Percentiles rank a stretch among this genome's conserved stretches.
These are phyloP conservation scores for Cyanistes caeruleus DNA, from an alignment of 2,113 vertebrate genomes.

Conservation along the genomic window DNA sequence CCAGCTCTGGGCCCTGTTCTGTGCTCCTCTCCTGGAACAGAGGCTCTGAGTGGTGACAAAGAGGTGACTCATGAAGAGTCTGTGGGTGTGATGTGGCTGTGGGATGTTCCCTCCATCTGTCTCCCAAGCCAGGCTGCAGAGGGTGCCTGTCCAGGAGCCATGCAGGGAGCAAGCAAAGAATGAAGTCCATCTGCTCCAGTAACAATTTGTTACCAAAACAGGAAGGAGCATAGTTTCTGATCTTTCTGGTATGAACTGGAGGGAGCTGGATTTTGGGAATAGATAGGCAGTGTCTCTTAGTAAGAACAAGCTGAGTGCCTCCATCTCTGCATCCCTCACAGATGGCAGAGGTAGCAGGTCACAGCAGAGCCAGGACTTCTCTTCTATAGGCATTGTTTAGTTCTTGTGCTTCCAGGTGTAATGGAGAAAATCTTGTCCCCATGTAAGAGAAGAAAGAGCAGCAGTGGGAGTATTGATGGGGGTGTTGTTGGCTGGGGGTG, in stretches of 20 bases:
- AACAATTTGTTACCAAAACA: not conserved
- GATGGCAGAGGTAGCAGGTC: not conserved
- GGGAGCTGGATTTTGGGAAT: not conserved
- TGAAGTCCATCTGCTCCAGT: not conserved
- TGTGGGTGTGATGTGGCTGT: conserved; percentile 36
- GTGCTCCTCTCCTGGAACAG: not conserved
- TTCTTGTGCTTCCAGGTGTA: not conserved
- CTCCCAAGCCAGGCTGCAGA: not conserved
- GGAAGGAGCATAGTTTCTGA: not conserved
- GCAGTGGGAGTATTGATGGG: not conserved
- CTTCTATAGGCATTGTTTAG: not conserved
- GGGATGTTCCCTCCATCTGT: conserved; percentile 46
- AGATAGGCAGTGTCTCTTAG: not conserved
- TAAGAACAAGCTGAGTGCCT: not conserved
- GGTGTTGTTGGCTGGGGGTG: not conserved
- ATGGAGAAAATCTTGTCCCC: not conserved
- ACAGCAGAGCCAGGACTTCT: not conserved
- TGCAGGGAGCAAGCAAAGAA: not conserved
- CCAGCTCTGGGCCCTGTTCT: not conserved
- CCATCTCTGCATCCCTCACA: not conserved
- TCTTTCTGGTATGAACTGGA: not conserved
- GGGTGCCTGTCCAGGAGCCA: not conserved
- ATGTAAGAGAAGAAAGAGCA: not conserved
- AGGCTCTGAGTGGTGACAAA: not conserved
- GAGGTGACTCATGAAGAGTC: conserved; percentile 37